Conservation (phyloP, 1,140 invertebrate genomes). For the Globodera rostochiensis region DNA sequence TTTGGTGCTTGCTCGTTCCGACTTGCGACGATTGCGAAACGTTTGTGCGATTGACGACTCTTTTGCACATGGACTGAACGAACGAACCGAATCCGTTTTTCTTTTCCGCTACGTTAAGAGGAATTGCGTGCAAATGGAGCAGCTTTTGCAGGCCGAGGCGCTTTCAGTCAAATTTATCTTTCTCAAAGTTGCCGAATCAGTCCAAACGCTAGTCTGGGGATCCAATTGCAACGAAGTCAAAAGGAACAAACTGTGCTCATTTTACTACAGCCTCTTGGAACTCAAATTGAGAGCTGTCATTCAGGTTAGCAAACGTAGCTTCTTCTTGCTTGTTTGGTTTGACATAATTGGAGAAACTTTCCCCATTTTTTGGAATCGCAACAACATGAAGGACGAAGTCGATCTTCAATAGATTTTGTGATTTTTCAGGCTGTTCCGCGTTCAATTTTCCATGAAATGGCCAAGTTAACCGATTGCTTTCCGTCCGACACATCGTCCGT, state of each 20-base stretch:
- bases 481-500: conserved; percentile 35
- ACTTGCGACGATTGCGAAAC: conserved; percentile 23
- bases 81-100: conserved; percentile 35
- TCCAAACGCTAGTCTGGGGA: conserved; percentile 26
- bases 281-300: conserved; percentile 38
- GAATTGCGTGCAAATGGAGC: conserved; percentile 31
- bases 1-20: conserved; percentile 35
- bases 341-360: no score
- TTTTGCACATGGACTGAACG: conserved; percentile 30
- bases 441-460: conserved; percentile 49
- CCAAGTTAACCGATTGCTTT: conserved; percentile 48
- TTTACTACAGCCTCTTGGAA: conserved; percentile 51
- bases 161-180: conserved; percentile 51
- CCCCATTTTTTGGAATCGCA: no score
- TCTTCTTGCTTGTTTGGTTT: neutral
- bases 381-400: no score
- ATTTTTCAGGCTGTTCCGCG: conserved; percentile 48
- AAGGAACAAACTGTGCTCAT: conserved; percentile 21
- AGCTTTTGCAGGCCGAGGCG: conserved; percentile 45
- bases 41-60: conserved; percentile 19
- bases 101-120: conserved; percentile 34
- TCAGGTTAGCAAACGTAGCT: conserved; percentile 34
- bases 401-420: neutral
- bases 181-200: conserved; percentile 40
- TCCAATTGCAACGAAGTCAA: conserved; percentile 27